Evolutionary conservation across 2,113 vertebrate species (phyloP).

Genomic region (Willisornis vidua): DNA sequence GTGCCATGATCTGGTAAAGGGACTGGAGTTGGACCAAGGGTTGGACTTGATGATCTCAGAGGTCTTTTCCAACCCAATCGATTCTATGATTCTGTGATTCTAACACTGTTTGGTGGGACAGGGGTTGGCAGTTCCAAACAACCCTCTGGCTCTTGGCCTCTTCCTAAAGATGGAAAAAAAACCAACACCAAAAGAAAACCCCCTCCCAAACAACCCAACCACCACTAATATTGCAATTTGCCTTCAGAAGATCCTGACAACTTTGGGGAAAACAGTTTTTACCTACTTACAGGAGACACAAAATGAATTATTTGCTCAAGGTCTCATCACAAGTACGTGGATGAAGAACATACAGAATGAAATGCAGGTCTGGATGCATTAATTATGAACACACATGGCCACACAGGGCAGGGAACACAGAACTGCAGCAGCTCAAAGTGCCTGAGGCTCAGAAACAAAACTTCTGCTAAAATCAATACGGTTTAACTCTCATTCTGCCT

Average conservation of each 20-base stretch:
- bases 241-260: background rate
- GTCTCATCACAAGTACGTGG: background rate
- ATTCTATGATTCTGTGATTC: too few species aligned
- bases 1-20: too few species aligned
- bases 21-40: too few species aligned
- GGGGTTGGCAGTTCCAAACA: background rate
- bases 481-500: background rate
- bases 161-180: background rate
- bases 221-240: accelerated
- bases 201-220: background rate
- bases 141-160: background rate
- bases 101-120: background rate
- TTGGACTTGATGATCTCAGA: too few species aligned
- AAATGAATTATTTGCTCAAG: background rate
- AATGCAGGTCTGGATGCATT: background rate
- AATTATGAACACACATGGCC: background rate
- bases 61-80: too few species aligned
- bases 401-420: accelerated
- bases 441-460: background rate
- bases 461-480: background rate
- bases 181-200: background rate
- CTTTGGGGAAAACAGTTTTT: background rate
- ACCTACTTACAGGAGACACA: background rate
- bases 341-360: background rate
- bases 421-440: background rate